Percentiles rank a stretch among this genome's conserved stretches.
These are phyloP conservation scores for Artibeus jamaicensis DNA, from an alignment of 2,797 vertebrate genomes.

Conservation along the genomic window DNA sequence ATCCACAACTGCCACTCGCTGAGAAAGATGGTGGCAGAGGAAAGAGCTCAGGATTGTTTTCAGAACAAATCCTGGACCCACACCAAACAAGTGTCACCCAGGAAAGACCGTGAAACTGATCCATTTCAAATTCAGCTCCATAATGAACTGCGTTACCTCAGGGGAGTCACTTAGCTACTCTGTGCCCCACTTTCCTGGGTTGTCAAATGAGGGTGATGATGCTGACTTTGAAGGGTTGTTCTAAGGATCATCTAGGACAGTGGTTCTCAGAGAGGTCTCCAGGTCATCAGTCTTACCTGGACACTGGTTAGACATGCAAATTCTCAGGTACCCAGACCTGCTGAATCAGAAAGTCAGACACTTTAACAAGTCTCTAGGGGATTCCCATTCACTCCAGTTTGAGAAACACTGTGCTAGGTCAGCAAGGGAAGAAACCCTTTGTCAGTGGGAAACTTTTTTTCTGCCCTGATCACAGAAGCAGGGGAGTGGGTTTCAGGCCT, in stretches of 20 bases:
- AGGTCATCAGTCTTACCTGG: not conserved
- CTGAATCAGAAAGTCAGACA: not conserved
- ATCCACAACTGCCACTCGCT: not conserved
- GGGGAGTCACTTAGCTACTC: not conserved
- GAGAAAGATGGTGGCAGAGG: not conserved
- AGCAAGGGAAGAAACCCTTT: not conserved
- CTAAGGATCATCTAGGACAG: not conserved
- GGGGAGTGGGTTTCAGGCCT: not conserved
- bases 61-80: not conserved
- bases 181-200: not conserved
- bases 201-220: not conserved
- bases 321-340: not conserved
- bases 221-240: not conserved
- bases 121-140: not conserved
- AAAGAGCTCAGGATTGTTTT: not conserved
- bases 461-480: not conserved
- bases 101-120: not conserved
- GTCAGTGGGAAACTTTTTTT: not conserved
- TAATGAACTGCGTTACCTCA: not conserved
- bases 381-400: not conserved
- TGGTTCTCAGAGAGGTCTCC: not conserved
- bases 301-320: not conserved
- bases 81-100: not conserved
- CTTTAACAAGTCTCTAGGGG: not conserved
- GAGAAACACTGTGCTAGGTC: constrained; percentile 2